Conservation (phyloP, 64 coral and sea anemone species). For the Pachyseris speciosa region DNA sequence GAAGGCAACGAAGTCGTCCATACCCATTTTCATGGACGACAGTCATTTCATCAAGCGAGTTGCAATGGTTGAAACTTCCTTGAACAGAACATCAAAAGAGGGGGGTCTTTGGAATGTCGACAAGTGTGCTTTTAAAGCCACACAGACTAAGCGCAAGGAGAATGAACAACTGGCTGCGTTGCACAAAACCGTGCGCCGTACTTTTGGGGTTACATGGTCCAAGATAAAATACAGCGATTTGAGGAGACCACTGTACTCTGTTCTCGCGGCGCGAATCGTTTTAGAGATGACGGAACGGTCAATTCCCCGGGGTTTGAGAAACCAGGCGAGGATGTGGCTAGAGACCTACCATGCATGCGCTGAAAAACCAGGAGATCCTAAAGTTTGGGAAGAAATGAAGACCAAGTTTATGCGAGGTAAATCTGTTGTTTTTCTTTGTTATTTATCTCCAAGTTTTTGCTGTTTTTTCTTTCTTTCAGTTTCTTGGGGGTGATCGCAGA, state of each 20-base stretch:
- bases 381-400: constrained; percentile 15
- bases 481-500: not conserved
- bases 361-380: constrained; percentile 3
- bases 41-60: constrained; percentile 89
- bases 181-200: constrained; percentile 84
- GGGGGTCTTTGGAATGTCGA: constrained; percentile 92
- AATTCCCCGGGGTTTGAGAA: constrained; percentile 74
- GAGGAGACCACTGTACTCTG: constrained; percentile 87
- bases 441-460: not conserved
- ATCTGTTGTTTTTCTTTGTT: not conserved
- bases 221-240: constrained; percentile 85
- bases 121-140: constrained; percentile 75
- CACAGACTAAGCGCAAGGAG: constrained; percentile 90
- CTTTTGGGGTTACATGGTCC: constrained; percentile 93
- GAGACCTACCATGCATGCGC: constrained; percentile 82
- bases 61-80: constrained; percentile 81
- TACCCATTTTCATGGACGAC: constrained; percentile 76
- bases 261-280: constrained; percentile 87
- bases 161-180: constrained; percentile 73
- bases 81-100: constrained; percentile 80
- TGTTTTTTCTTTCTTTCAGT: too few relatives aligned
- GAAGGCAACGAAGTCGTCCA: constrained; percentile 22
- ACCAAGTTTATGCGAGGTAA: constrained; percentile 20
- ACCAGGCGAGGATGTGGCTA: constrained; percentile 81
- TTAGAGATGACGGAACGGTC: constrained; percentile 62